phyloP scores from a whole-genome alignment of 2,888 invertebrate species.

The Mellilla xanthometata region DNA sequence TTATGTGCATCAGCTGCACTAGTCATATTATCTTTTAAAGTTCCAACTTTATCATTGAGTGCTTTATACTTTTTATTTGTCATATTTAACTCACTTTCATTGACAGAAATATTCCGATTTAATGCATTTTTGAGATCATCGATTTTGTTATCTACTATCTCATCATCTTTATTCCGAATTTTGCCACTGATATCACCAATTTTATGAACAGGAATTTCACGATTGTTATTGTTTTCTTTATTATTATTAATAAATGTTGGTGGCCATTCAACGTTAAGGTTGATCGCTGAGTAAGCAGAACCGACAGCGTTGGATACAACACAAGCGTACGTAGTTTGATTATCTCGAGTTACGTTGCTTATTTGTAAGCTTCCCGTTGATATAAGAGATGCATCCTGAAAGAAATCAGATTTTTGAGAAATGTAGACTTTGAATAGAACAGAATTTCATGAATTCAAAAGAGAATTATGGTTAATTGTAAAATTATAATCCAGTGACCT shows the following conservation, averaged over 20 bases:
- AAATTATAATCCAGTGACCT: no score
- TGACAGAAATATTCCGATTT: no score
- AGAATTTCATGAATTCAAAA: no score
- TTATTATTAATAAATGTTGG: conserved; percentile 46
- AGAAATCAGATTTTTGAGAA: conserved; percentile 6
- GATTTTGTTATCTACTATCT: background rate
- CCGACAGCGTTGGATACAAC: conserved; percentile 83
- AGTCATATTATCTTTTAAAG: no score
- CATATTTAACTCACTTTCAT: no score
- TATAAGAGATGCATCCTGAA: conserved; percentile 59
- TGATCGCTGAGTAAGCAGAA: conserved; percentile 70
- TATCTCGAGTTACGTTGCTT: conserved; percentile 54
- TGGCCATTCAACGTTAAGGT: conserved; percentile 79
- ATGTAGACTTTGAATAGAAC: no score
- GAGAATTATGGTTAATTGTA: no score
- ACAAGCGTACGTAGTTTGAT: conserved; percentile 83
- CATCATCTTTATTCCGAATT: no score
- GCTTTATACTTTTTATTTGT: no score
- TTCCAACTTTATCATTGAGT: no score
- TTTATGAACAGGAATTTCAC: background rate
- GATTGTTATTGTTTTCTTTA: background rate
- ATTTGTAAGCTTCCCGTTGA: conserved; percentile 46
- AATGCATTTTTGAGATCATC: background rate
- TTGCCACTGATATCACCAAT: background rate
- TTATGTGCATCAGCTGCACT: no score